Evolutionary conservation across 2,113 vertebrate species (phyloP), one percentile per base, ranked within the genome.

Genomic region (Plecotus auritus): DNA sequence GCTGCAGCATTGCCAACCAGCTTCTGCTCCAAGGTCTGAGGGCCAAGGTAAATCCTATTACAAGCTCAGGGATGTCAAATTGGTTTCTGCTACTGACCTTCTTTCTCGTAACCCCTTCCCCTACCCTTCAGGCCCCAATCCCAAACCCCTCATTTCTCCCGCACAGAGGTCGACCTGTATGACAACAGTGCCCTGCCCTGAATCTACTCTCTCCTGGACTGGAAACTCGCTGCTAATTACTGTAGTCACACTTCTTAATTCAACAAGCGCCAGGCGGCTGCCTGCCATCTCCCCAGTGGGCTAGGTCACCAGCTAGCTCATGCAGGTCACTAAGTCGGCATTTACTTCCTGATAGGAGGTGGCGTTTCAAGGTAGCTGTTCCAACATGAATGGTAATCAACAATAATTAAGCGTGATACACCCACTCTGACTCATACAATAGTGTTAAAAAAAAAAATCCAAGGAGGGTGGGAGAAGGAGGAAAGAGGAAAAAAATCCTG

Each of bases 191-290:
- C 47, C 95, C 91, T 86, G 91, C 88, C 89, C 97, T 85, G 96
- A 97, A 96, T 66, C 45, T 87, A 92, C 94, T 95, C 56, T 85
- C 82, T 88, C 98, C 95, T 95, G 84, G 84, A 69, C 97, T 96
- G 93, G 96, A 96, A 97, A 94, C 94, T 93, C 95, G 69, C 96
- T 95, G 98, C 98, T 99, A 98, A 98, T 98, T 98, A 98, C 98
- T 98, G 97, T 97, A 98, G 98, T 98, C 98, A 98, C 98, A 98
- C 98, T 98, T 98, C 98, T 98, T 98, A 97, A 98, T 98, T 96
- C 98, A 98, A 97, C 97, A 97, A 98, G 97, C 97, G 59, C 73
- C 95, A 94, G 95, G 98, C 96, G 87, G 96, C 98, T 94, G 94
- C 96, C 95, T 97, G 95, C 72, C 96, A 96, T 93, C 96, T 98